Percentiles rank a stretch among this genome's conserved stretches.
Conservation (phyloP, 2,797 vertebrate genomes). For the Sebastes minor region DNA sequence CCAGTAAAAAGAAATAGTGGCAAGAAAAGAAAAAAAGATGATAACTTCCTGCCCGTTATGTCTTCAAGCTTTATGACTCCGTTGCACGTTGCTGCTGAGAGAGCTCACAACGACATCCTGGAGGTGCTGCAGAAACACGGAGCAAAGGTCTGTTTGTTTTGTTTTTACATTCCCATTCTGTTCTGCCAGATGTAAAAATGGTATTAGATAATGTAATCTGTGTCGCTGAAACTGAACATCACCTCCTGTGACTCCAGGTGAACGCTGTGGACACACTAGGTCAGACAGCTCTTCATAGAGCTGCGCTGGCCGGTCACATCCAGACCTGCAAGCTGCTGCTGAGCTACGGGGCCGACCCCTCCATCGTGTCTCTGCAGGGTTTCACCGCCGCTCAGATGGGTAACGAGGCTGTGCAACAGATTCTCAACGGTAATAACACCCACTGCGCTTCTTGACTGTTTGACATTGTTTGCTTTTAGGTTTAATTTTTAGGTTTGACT, state of each 20-base stretch:
- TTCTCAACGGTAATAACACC: conserved; percentile 88
- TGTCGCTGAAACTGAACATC: not conserved
- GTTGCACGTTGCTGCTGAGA: conserved; percentile 93
- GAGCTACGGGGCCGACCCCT: conserved; percentile 92
- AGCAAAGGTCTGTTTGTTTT: conserved; percentile 84
- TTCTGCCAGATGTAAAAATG: not conserved
- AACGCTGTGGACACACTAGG: conserved; percentile 96
- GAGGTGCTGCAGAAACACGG: conserved; percentile 98
- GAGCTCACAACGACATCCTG: conserved; percentile 96
- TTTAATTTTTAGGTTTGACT: not conserved
- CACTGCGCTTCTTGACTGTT: fast-evolving
- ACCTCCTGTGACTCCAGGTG: conserved; percentile 80
- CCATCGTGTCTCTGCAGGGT: conserved; percentile 96
- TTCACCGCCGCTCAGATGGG: conserved; percentile 98
- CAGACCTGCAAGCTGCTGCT: conserved; percentile 96
- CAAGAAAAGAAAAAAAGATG: not conserved
- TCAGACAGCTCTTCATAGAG: conserved; percentile 94
- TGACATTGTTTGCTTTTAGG: not conserved
- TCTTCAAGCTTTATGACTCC: conserved; percentile 93
- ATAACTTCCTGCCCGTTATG: not conserved
- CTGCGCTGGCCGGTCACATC: conserved; percentile 94
- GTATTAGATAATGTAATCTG: not conserved
- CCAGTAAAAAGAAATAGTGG: fast-evolving
- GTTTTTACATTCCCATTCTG: not conserved
- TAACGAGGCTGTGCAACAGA: conserved; percentile 97